Evolutionary conservation across 1,140 invertebrate species (phyloP).

Genomic region (Drosophila pachea): DNA sequence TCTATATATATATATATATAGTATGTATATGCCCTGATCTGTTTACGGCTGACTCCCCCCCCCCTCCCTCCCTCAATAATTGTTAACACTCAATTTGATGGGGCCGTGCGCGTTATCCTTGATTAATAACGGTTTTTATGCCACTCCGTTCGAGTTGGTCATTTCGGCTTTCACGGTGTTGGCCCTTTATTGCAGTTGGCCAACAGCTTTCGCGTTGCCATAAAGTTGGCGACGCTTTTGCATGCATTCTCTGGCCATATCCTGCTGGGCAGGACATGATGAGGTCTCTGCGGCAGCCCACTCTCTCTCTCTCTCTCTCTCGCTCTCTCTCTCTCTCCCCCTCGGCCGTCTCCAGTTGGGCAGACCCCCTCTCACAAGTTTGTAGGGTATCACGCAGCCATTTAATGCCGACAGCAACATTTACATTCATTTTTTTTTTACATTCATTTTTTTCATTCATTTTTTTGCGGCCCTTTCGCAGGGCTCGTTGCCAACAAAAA

Average conservation of each 20-base stretch:
- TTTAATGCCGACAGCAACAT: not conserved
- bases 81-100: no score
- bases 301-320: no score
- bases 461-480: not conserved
- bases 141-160: not conserved
- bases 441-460: slow-evolving; percentile 9
- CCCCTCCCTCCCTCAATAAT: no score
- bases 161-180: not conserved
- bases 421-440: slow-evolving; percentile 11
- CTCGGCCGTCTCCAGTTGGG: no score
- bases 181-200: not conserved
- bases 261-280: slow-evolving; percentile 69
- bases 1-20: no score
- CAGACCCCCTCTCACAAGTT: not conserved
- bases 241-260: slow-evolving; percentile 64
- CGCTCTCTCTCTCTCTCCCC: no score
- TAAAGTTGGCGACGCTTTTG: slow-evolving; percentile 45
- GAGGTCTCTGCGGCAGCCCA: not conserved
- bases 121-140: no score
- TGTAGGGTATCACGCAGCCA: not conserved
- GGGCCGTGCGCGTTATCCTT: no score
- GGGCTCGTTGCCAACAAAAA: slow-evolving; percentile 58
- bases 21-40: no score
- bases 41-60: no score
- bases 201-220: slow-evolving; percentile 9